phyloP scores from a whole-genome alignment of 2,888 invertebrate genomes.

The Ochropleura plecta region DNA sequence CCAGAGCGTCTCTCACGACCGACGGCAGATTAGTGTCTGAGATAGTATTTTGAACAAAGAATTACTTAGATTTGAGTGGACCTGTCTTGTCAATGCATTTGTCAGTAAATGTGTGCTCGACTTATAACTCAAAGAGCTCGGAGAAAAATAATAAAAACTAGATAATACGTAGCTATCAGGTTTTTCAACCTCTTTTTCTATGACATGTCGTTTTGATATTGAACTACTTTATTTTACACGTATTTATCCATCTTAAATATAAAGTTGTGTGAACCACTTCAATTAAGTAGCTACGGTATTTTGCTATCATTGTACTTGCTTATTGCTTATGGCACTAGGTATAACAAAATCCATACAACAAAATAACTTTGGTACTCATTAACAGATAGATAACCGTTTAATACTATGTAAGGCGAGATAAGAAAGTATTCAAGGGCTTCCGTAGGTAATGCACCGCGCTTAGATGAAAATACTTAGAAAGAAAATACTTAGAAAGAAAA shows the following conservation, averaged over 20 bases:
- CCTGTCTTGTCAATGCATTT: no score
- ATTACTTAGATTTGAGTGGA: no score
- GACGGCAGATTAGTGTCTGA: no score
- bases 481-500: constrained; percentile 41
- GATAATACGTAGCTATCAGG: background rate
- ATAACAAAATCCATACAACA: background rate
- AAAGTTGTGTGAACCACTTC: background rate
- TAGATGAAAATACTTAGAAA: constrained; percentile 47
- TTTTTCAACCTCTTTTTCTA: background rate
- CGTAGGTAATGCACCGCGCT: constrained; percentile 18
- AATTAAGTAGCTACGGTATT: background rate
- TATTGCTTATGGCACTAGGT: background rate
- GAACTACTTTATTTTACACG: constrained; percentile 4
- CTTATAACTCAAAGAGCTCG: no score
- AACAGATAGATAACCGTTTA: background rate
- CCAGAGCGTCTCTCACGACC: no score
- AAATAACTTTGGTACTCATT: background rate
- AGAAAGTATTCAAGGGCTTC: constrained; percentile 20
- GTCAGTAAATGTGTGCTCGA: no score
- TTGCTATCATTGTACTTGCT: background rate
- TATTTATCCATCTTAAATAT: background rate
- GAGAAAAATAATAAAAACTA: background rate
- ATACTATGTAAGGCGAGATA: background rate
- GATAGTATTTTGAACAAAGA: no score
- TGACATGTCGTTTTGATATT: background rate